A percentile compares a stretch with the other conserved stretches of the same genome.
These are phyloP conservation scores for Ranitomeya variabilis DNA, from an alignment of 2,113 vertebrate species.

Conservation along the genomic window DNA sequence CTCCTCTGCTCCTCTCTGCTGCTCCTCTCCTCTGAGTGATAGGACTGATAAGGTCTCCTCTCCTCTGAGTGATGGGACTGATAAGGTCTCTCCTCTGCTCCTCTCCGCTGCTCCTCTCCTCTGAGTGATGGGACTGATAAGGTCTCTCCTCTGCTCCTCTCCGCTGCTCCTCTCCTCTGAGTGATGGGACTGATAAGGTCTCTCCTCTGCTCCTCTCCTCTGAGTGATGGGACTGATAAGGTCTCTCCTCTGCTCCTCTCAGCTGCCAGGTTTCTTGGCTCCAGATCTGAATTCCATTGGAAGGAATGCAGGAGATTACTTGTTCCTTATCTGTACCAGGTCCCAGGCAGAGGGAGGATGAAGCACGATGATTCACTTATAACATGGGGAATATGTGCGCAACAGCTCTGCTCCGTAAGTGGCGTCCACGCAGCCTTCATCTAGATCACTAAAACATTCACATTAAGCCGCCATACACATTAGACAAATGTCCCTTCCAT, in stretches of 20 bases:
- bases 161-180: no score
- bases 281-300: constrained; percentile 7
- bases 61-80: no score
- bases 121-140: constrained; percentile 33
- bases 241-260: not conserved
- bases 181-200: no score
- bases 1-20: no score
- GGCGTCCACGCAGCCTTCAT: not conserved
- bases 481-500: no score
- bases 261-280: constrained; percentile 37
- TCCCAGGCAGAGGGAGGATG: constrained; percentile 15
- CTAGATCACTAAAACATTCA: not conserved
- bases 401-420: not conserved
- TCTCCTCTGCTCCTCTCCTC: no score
- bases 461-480: no score
- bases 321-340: constrained; percentile 35
- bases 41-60: no score
- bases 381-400: not conserved
- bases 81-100: no score
- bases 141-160: no score
- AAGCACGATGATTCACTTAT: not conserved
- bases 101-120: not conserved
- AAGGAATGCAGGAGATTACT: constrained; percentile 37
- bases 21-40: no score
- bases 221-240: no score